Evolutionary conservation across 1,140 invertebrate genomes (phyloP).

Genomic region (Eubasilissa regina): DNA sequence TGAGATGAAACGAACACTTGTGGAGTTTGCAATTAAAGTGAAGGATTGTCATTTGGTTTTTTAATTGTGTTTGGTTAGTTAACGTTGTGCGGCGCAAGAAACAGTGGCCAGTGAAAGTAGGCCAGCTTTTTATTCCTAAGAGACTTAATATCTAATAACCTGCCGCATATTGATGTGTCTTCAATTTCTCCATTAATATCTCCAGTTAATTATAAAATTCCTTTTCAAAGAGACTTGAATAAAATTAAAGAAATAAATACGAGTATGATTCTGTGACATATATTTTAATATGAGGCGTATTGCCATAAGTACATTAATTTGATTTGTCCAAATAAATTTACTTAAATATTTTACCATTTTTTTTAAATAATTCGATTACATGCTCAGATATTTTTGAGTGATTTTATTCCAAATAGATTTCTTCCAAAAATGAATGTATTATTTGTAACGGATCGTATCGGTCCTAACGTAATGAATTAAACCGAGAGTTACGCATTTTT

Average conservation of each 20-base stretch:
- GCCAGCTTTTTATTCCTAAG: constrained; percentile 56
- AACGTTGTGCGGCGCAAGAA: constrained; percentile 44
- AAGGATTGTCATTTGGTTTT: constrained; percentile 53
- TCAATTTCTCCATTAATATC: constrained; percentile 32
- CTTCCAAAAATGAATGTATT: constrained; percentile 46
- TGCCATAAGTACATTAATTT: constrained; percentile 28
- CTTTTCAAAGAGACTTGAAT: constrained; percentile 42
- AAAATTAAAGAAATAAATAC: constrained; percentile 18
- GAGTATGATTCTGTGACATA: constrained; percentile 31
- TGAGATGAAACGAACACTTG: constrained; percentile 13
- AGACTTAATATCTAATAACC: constrained; percentile 48
- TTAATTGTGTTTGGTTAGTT: constrained; percentile 51
- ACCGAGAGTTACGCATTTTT: no score
- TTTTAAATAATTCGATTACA: neutral
- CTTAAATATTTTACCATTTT: constrained; percentile 32
- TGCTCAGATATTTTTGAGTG: constrained; percentile 3
- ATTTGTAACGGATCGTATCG: constrained; percentile 16
- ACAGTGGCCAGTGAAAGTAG: constrained; percentile 55
- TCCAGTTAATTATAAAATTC: constrained; percentile 33
- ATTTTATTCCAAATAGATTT: constrained; percentile 37
- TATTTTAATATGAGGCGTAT: constrained; percentile 38
- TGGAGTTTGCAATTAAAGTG: constrained; percentile 44
- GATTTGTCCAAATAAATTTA: constrained; percentile 38
- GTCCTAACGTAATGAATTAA: no score
- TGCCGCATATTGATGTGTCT: constrained; percentile 32